These are phyloP conservation scores for Pycnomerus fuliginosus DNA, from an alignment of 2,888 invertebrate species.

Conservation along the genomic window DNA sequence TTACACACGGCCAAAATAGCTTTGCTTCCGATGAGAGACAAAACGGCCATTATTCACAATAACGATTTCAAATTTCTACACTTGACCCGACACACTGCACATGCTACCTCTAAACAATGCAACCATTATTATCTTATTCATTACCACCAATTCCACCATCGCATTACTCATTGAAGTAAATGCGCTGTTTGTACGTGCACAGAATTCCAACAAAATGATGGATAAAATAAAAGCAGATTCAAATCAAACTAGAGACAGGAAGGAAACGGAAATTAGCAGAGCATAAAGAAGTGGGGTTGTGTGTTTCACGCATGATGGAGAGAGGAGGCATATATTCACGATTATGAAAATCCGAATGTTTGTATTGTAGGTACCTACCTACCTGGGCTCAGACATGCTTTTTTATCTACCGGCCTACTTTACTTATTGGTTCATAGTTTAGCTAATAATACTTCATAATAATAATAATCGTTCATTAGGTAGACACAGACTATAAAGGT, in stretches of 20 bases:
- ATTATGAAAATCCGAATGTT: slow-evolving; percentile 14
- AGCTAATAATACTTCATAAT: not conserved
- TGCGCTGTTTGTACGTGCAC: slow-evolving; percentile 13
- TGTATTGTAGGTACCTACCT: not conserved
- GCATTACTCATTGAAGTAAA: slow-evolving; percentile 26
- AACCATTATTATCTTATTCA: slow-evolving; percentile 22
- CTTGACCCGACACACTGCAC: slow-evolving; percentile 19
- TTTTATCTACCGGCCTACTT: not conserved
- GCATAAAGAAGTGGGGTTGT: slow-evolving; percentile 42
- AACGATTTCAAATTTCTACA: slow-evolving; percentile 6
- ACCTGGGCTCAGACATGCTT: not conserved
- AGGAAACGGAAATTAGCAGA: slow-evolving; percentile 53
- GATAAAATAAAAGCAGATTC: slow-evolving; percentile 30
- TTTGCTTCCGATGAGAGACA: slow-evolving; percentile 59
- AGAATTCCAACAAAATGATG: slow-evolving; percentile 19
- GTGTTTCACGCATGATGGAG: slow-evolving; percentile 19
- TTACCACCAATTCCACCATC: slow-evolving; percentile 27
- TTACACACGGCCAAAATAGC: slow-evolving; percentile 67
- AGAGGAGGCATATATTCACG: slow-evolving; percentile 9
- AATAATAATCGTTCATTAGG: not conserved
- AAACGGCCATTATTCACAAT: slow-evolving; percentile 34
- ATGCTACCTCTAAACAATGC: slow-evolving; percentile 24
- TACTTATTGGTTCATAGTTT: not conserved
- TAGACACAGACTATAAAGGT: not conserved
- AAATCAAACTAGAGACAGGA: slow-evolving; percentile 44